Conservation (phyloP, 2,113 vertebrate genomes). For the Tichodroma muraria region DNA sequence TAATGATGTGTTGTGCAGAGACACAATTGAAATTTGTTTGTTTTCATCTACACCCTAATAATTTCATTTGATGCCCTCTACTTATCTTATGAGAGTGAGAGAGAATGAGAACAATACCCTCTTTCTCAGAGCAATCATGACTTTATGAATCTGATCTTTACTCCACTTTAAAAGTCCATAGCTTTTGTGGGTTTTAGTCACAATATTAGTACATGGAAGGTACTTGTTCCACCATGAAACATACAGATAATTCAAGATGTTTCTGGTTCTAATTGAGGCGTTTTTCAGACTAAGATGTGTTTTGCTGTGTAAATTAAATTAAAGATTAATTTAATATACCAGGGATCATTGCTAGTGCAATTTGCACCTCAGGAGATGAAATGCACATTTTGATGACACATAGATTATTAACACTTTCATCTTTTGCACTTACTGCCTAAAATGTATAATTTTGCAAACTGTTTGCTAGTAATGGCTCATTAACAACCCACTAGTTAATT, state of each 20-base stretch:
- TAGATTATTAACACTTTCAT: background rate
- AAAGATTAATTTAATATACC: background rate
- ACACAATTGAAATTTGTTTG: background rate
- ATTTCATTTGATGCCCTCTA: background rate
- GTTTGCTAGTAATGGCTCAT: background rate
- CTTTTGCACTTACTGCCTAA: background rate
- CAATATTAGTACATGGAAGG: background rate
- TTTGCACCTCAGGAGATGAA: background rate
- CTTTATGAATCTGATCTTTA: background rate
- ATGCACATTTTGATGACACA: background rate
- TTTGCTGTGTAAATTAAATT: constrained; percentile 11
- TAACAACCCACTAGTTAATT: constrained; percentile 9
- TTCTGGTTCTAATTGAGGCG: background rate
- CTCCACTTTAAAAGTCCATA: background rate
- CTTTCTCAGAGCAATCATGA: background rate
- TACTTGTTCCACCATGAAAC: background rate
- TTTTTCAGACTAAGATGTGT: background rate
- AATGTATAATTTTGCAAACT: background rate
- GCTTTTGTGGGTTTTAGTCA: background rate
- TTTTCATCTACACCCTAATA: background rate
- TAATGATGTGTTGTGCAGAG: background rate
- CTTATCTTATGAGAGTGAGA: background rate
- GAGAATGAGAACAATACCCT: background rate
- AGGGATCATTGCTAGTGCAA: background rate
- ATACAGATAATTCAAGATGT: background rate